phyloP scores from a whole-genome alignment of 2,888 invertebrate genomes.

The Adelphocoris suturalis region DNA sequence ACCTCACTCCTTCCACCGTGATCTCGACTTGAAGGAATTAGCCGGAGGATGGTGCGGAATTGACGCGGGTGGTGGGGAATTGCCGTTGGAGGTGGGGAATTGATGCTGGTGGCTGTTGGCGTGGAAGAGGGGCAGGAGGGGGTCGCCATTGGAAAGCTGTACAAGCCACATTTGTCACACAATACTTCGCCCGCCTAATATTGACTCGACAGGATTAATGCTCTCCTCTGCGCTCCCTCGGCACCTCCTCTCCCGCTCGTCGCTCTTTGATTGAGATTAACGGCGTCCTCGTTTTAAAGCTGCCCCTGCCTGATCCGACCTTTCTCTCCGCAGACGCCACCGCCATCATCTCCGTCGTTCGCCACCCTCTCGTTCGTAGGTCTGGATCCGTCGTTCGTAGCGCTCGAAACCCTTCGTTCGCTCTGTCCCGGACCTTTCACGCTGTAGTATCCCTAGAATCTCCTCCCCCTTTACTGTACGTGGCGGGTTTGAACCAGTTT shows the following conservation, averaged over 20 bases:
- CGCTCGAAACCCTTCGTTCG: no score
- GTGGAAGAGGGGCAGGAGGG: not conserved
- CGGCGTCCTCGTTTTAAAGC: conserved; percentile 55
- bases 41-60: no score
- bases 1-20: no score
- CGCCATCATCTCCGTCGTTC: conserved; percentile 7
- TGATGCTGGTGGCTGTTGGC: no score
- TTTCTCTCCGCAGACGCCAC: not conserved
- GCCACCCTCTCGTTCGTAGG: not conserved
- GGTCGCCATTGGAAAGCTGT: not conserved
- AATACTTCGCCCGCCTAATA: conserved; percentile 61
- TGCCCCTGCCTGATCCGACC: not conserved
- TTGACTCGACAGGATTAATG: conserved; percentile 72
- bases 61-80: no score
- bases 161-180: conserved; percentile 63
- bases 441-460: no score
- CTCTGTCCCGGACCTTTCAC: no score
- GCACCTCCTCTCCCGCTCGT: not conserved
- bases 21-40: no score
- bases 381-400: not conserved
- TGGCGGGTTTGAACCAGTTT: conserved; percentile 18
- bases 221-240: conserved; percentile 40
- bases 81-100: no score
- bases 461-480: not conserved
- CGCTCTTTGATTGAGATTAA: conserved; percentile 72